Evolutionary conservation across 2,113 vertebrate genomes (phyloP), one percentile per base, ranked within the genome.

Genomic region (Zootoca vivipara): DNA sequence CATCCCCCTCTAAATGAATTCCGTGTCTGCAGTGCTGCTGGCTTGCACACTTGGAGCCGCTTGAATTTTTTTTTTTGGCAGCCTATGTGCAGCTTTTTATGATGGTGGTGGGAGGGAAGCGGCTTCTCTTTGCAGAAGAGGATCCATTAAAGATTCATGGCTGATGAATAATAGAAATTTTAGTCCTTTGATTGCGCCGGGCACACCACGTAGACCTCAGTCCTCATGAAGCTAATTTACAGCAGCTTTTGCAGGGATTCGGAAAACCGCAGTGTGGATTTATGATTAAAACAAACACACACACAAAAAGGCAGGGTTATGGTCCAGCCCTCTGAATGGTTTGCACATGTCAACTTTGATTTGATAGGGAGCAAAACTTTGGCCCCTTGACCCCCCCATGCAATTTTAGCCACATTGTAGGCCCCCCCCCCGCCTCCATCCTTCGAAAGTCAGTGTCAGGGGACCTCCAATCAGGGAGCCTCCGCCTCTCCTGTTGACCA

Each of bases 61-160:
- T 91, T 56, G 72, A 85, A 90, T 90, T 93, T 93, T 77, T 82
- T 93, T 83, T 62, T 83, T 82, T 93, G 85, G 88, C 75, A 80
- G 78, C 40, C 74, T 85, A 56, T 80, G 86, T 56, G 81, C 8
- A 35, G 78, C 38, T 91, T 92, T 84, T 81, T 78, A 42, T 22
- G 73, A 70, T 65, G 42, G 62, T 86, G 87, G 70, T 79, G 0
- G 78, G 33, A 87, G 22, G 70, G 80, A 85, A 8, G 30, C 24
- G 72, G 73, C 83, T 75, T 33, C 58, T 87, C 67, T 90, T 89
- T 87, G 62, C 84, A 90, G 79, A 85, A 75, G 85, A 83, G 30
- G 24, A 85, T 70, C 58, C 81, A 92, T 95, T 93, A 75, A 91
- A 90, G 81, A 83, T 87, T 93, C 77, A 88, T 30, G 70, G 83